Base-by-base conservation (phyloP, 2,888 invertebrate genomes). In the Andricus curvator region DNA sequence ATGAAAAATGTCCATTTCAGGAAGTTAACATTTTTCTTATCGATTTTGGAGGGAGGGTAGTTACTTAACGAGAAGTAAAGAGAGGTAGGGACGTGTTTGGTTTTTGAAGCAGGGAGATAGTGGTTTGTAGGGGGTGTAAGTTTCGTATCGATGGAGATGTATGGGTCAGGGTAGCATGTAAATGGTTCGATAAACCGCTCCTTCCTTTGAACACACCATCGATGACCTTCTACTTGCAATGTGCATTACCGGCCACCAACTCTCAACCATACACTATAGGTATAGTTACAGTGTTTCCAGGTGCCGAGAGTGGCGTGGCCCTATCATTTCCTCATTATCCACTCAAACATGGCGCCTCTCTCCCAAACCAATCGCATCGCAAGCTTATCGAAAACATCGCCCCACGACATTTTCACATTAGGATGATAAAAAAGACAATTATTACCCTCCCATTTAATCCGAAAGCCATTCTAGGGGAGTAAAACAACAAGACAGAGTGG, bases 291-390 rank as follows among this genome's bases (percentile, higher is more conserved):
- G n/a, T 41, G 17, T 17, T 77, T 77, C 77, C 81, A 86, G 82
- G 83, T 83, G 85, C 78, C 77, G 83, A 81, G 83, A 81, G 76
- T 62, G 77, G 78, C 68, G 79, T 74, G 65, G 65, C 78, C 83
- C 84, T 85, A 86, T 86, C 85, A 86, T 86, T 87, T 86, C 79
- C 86, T 86, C 86, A 86, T 88, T 87, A 88, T 84, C 83, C 82
- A 82, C 84, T 86, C 84, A 84, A 87, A 86, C 86, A 81, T 80
- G 80, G 83, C 56, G 51, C 51, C 68, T 78, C 82, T 11, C 56
- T 33, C 82, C 81, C 77, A 80, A 77, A 68, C 67, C 62, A 79
- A 81, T 84, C 84, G 41, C 82, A 79, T 84, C 77, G 51, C 66
- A 60, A 77, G 76, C 76, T 76, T 84, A 83, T 81, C 66, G 60